Evolutionary conservation across 2,888 invertebrate genomes (phyloP), one percentile per base, ranked within the genome.

Genomic region (Drosophila eohydei): DNA sequence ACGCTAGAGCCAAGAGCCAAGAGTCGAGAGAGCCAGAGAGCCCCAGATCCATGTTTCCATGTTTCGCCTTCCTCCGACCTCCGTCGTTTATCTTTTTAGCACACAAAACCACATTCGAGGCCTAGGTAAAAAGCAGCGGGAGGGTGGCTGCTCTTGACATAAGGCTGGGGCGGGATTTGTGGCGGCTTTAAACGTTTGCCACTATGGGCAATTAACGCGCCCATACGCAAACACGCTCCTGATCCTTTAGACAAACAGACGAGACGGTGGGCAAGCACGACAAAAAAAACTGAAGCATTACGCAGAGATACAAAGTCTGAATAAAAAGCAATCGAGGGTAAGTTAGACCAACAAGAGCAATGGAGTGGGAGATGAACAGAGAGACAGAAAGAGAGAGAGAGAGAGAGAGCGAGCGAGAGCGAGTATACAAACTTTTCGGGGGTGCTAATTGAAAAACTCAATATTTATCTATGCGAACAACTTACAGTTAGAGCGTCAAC

Each of bases 171-270:
- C 73, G 84, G 84, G 87, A 84, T 84, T 84, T 84, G 87, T 78
- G 80, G 88, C 88, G 81, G 91, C 91, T 91, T 91, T 91, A 91
- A 91, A 91, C 89, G 91, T 83, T 90, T 81, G 82, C 89, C 90
- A 90, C 90, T 88, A 89, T 87, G 90, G 91, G 91, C 91, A 91
- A 91, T 91, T 91, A 91, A 91, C 88, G 87, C 83, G 85, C 76
- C 86, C 91, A 78, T 83, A 88, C 71, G 87, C 88, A 91, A 91
- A 91, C 91, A 91, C 72, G 75, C 86, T 48, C 86, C 84, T 91
- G 90, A 91, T 91, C 91, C 91, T 91, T 91, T 90, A 78, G 78
- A 82, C 90, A 91, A 91, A 91, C 89, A 91, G 81, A 60, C 52
- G 50, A 5, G 51, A 36, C 57, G 57, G 28, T 46, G 63, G 52